Conservation (phyloP, 2,888 invertebrate genomes). For the Spodoptera picta region DNA sequence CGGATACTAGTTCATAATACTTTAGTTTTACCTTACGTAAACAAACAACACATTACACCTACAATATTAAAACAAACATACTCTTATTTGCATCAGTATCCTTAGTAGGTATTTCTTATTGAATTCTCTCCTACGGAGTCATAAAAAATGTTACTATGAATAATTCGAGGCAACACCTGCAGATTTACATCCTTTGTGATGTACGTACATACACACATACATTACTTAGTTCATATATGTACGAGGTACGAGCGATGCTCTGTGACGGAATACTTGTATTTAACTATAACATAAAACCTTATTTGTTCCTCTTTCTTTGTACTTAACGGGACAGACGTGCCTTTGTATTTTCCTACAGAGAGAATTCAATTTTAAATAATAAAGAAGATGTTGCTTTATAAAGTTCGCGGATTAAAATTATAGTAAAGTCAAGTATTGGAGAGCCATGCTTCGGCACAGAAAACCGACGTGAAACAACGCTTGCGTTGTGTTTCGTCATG, state of each 20-base stretch:
- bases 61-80: slow-evolving; percentile 4
- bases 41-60: too few relatives aligned
- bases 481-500: too few relatives aligned
- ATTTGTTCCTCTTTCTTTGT: slow-evolving; percentile 35
- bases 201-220: too few relatives aligned
- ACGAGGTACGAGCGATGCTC: slow-evolving; percentile 28
- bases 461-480: too few relatives aligned
- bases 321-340: slow-evolving; percentile 53
- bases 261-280: slow-evolving; percentile 48
- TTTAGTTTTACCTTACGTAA: too few relatives aligned
- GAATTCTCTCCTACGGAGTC: slow-evolving; percentile 32
- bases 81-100: neutral
- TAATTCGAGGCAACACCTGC: slow-evolving; percentile 43
- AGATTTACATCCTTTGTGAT: slow-evolving; percentile 29
- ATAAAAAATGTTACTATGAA: slow-evolving; percentile 29
- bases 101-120: slow-evolving; percentile 19
- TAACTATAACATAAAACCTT: slow-evolving; percentile 18
- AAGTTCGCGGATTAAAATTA: neutral
- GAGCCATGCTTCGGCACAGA: too few relatives aligned
- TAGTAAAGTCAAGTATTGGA: too few relatives aligned
- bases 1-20: too few relatives aligned
- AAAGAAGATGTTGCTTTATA: too few relatives aligned
- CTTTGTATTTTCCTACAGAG: neutral
- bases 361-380: too few relatives aligned
- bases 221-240: neutral